Evolutionary conservation across 2,113 vertebrate genomes (phyloP).

Genomic region (Vulpes vulpes): DNA sequence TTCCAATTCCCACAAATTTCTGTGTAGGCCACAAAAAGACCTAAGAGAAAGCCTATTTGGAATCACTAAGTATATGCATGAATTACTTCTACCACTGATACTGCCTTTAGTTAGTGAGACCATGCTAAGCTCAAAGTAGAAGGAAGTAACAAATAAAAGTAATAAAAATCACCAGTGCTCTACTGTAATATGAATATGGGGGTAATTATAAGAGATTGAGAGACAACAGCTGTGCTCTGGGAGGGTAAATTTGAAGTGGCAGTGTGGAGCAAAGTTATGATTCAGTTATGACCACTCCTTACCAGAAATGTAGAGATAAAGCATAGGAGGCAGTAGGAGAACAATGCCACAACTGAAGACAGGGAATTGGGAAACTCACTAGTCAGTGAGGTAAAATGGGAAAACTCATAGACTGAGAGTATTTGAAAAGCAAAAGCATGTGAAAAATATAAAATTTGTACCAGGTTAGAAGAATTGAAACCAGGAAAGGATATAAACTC

Average conservation of each 20-base stretch:
- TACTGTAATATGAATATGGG: not conserved
- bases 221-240: not conserved
- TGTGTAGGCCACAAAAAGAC: not conserved
- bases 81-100: not conserved
- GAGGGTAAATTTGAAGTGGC: not conserved
- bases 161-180: not conserved
- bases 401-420: not conserved
- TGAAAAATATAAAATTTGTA: not conserved
- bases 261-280: not conserved
- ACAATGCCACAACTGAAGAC: not conserved
- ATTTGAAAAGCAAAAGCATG: constrained; percentile 24
- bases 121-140: not conserved
- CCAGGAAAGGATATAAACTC: not conserved
- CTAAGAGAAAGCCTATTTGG: not conserved
- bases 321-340: not conserved
- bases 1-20: not conserved
- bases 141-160: constrained; percentile 22
- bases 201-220: not conserved
- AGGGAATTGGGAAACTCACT: not conserved
- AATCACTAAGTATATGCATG: not conserved
- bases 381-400: not conserved
- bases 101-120: constrained; percentile 15
- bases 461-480: not conserved
- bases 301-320: not conserved
- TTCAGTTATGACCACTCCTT: not conserved